Base-by-base conservation (phyloP, 2,113 vertebrate genomes). In the Theristicus caerulescens region DNA sequence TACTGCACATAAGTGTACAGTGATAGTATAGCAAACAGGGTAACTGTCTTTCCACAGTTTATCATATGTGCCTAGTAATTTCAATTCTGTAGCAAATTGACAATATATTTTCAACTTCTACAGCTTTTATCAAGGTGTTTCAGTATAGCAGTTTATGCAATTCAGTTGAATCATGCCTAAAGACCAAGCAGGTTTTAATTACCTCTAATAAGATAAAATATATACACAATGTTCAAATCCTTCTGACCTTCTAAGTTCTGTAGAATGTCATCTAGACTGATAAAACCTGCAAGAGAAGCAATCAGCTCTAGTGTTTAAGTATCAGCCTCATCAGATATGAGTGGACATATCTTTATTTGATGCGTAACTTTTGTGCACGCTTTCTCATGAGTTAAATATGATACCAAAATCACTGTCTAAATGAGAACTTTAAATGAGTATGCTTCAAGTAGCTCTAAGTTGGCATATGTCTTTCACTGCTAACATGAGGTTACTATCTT, bases 311-410 rank as follows among this genome's bases (percentile, higher is more conserved):
- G 1, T n/a, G 34, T 38, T 7, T 58, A 64, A 83, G 49, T 25
- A 36, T 66, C 47, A 52, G 26, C 49, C 51, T 77, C 7, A 29
- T 69, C 8, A 64, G 46, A 29, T 76, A 13, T 2, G 9, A 70
- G 18, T 24, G 15, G n/a, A 32, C 20, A 13, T 31, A n/a, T 44
- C 54, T 70, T 76, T 12, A 55, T 18, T 52, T 77, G 38, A 25
- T 7, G n/a, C 0, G 7, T 61, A 61, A 25, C 14, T 86, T 76
- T 7, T 46, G 21, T 79, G 27, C 38, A 36, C 0, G 0, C 40
- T 64, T 76, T 72, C 32, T 85, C 4, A 2, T 36, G 34, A 49
- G 24, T 88, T 83, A 44, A 51, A 1, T 36, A 27, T 31, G 34
- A 32, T 90, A 27, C 4, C 78, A 31, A 59, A 51, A 64, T 92